Conservation (phyloP, 2,888 invertebrate genomes). For the Andrena bucephala region DNA sequence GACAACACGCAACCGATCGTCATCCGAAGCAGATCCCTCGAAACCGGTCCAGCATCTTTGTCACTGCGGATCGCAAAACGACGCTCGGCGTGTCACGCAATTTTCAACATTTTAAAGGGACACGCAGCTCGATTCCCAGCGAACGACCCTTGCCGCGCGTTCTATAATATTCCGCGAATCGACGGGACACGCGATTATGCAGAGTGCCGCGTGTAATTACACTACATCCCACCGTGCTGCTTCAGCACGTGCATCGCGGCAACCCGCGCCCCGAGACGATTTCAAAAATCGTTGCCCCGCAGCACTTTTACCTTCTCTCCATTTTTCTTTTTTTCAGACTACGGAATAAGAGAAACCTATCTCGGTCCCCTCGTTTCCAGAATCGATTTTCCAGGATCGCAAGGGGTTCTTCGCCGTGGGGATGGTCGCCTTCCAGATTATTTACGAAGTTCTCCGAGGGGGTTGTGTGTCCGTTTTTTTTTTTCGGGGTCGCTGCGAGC, state of each 20-base stretch:
- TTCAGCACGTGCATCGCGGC: neutral
- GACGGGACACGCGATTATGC: neutral
- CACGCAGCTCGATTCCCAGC: conserved; percentile 21
- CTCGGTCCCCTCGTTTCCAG: conserved; percentile 46
- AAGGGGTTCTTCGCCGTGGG: conserved; percentile 53
- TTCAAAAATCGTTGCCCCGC: conserved; percentile 2
- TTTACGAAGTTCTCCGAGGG: conserved; percentile 70
- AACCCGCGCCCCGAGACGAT: neutral
- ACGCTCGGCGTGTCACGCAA: conserved; percentile 22
- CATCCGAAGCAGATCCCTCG: conserved; percentile 2
- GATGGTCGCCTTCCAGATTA: conserved; percentile 69
- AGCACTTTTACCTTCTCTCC: neutral
- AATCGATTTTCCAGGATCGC: conserved; percentile 70
- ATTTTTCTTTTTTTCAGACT: conserved; percentile 8
- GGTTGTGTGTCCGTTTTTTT: conserved; percentile 68
- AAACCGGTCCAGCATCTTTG: conserved; percentile 8
- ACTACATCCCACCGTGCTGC: conserved; percentile 1
- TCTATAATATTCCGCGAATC: conserved; percentile 20
- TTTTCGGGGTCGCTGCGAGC: conserved; percentile 56
- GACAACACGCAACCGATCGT: neutral
- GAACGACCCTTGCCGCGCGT: no score
- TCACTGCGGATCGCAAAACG: neutral
- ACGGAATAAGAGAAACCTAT: conserved; percentile 54
- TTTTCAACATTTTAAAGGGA: neutral
- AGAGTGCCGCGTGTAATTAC: conserved; percentile 6